These are phyloP conservation scores for Sinella curviseta DNA, from an alignment of 1,140 invertebrate genomes.

Conservation along the genomic window DNA sequence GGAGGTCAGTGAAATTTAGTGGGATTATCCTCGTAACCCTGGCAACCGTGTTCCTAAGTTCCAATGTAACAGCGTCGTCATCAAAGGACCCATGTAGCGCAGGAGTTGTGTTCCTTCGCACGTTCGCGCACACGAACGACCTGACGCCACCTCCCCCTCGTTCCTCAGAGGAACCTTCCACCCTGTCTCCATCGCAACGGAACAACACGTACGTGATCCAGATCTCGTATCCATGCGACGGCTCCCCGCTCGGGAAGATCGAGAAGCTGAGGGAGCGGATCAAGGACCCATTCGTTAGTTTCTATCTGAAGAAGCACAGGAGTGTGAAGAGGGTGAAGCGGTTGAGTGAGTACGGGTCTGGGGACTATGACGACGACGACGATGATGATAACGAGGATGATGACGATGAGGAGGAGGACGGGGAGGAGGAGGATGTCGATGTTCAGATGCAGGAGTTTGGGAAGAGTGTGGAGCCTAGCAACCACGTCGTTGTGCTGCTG, in stretches of 20 bases:
- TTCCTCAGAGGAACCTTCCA: not conserved
- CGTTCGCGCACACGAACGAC: not conserved
- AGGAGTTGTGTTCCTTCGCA: not conserved
- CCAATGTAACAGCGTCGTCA: too few relatives aligned
- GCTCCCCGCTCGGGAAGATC: not conserved
- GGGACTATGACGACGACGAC: constrained; percentile 2
- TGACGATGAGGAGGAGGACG: not conserved
- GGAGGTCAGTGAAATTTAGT: too few relatives aligned
- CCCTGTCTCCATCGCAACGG: not conserved
- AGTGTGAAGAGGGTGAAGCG: not conserved
- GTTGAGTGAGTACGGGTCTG: constrained; percentile 6
- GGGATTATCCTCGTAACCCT: too few relatives aligned
- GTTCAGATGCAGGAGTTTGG: too few relatives aligned
- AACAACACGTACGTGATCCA: constrained; percentile 12
- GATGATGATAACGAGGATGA: constrained; percentile 5
- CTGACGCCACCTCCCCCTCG: too few relatives aligned
- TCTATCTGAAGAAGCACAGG: not conserved
- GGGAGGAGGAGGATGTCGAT: not conserved
- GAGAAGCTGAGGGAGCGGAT: not conserved
- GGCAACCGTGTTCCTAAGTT: too few relatives aligned
- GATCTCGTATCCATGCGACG: not conserved
- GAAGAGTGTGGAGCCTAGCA: not conserved
- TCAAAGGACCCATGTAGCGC: not conserved
- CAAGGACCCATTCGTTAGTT: not conserved
- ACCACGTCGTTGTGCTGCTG: not conserved